Evolutionary conservation across 2,888 invertebrate genomes (phyloP), one percentile per base, ranked within the genome.

Genomic region (Lingula anatina): DNA sequence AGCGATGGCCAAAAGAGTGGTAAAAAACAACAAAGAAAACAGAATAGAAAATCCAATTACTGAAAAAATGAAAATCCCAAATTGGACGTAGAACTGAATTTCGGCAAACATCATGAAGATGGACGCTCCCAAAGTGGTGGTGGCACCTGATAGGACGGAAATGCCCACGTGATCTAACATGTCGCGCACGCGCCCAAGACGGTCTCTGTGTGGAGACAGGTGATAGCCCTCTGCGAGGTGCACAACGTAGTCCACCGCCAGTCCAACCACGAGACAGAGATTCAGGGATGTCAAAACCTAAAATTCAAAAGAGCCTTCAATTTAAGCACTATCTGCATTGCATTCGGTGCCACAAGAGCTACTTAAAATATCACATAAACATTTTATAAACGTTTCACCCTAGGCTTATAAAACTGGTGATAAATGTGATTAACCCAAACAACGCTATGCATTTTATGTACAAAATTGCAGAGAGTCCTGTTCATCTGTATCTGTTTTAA

Each of bases 161-260:
- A 64, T 54, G 5, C 66, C 71, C 50, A 68, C 59, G 44, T 61
- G 56, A 35, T 65, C 65, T 24, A 72, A 53, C 61, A 66, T 62
- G 50, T 68, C 64, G 23, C 54, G 59, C 5, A 67, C 61, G 25
- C 68, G 64, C n/a, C 59, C 61, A 28, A 48, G 46, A 37, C 72
- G 55, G 56, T 65, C 61, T 4, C 40, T n/a, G 45, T 55, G 57
- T n/a, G 50, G 44, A 2, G 70, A 65, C 43, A 60, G 54, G 50
- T 64, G 61, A 51, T 71, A 72, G 44, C 66, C 69, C 44, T 70
- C 71, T 36, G 71, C 68, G 35, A 71, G 49, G 43, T 71, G 71
- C 1, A 71, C 70, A 15, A 71, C 68, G 46, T 70, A 70, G 54
- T 71, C 71, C 28, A 71, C 67, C 9, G 71, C 57, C 28, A 71